These are phyloP conservation scores for Takifugu rubripes DNA, from an alignment of 2,797 vertebrate species.

Conservation along the genomic window DNA sequence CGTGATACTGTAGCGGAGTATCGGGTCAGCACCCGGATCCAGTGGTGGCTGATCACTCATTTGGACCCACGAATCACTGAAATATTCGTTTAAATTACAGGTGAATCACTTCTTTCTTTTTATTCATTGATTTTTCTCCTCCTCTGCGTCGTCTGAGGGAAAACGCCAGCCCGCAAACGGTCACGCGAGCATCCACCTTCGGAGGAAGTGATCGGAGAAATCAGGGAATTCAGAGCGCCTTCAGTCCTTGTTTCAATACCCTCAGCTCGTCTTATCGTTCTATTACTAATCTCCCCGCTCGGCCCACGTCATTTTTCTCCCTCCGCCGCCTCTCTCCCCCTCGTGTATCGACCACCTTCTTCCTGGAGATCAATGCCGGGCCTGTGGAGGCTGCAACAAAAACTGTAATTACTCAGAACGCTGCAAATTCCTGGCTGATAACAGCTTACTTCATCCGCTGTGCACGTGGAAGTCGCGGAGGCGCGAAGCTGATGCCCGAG, in stretches of 20 bases:
- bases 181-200: conserved; percentile 12
- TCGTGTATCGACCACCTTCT: conserved; percentile 73
- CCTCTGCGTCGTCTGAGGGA: conserved; percentile 7
- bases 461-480: conserved; percentile 46
- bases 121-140: conserved; percentile 17
- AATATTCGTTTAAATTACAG: conserved; percentile 24
- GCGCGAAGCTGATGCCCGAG: background rate
- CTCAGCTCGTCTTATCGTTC: conserved; percentile 65
- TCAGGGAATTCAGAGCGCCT: conserved; percentile 15
- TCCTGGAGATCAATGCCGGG: conserved; percentile 74
- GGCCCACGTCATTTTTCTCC: conserved; percentile 75
- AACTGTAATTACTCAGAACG: conserved; percentile 79
- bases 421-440: conserved; percentile 76
- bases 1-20: conserved; percentile 37
- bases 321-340: conserved; percentile 67
- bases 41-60: conserved; percentile 40
- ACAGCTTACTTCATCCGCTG: conserved; percentile 68
- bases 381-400: conserved; percentile 72
- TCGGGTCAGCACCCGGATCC: conserved; percentile 54
- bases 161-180: conserved; percentile 4
- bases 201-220: conserved; percentile 33
- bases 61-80: conserved; percentile 12
- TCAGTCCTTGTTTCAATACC: conserved; percentile 43
- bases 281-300: conserved; percentile 68
- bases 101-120: background rate